Evolutionary conservation across 2,113 vertebrate genomes (phyloP).

Genomic region (Atrichornis clamosus): DNA sequence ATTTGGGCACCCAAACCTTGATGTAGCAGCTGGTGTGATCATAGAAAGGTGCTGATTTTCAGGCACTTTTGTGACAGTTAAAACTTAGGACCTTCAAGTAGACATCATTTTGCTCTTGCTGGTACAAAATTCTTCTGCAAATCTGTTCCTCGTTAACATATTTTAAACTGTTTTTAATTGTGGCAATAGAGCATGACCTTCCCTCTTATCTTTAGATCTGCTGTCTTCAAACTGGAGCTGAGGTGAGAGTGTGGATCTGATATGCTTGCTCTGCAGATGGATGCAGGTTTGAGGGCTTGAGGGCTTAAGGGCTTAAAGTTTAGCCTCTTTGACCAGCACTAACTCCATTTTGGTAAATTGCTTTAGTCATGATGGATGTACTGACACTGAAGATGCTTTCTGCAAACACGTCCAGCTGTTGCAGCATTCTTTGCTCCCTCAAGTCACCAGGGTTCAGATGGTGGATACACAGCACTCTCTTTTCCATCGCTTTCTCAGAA

Average conservation of each 20-base stretch:
- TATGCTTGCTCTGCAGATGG: not conserved
- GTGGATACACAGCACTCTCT: not conserved
- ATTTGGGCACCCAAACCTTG: not conserved
- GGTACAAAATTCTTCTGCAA: not conserved
- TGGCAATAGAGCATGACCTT: not conserved
- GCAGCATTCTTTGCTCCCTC: not conserved
- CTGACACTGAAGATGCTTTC: not conserved
- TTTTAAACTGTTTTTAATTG: conserved; percentile 14
- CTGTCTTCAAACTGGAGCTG: not conserved
- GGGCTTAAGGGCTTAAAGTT: not conserved
- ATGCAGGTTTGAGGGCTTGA: not conserved
- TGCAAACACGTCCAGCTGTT: not conserved
- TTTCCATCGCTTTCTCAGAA: not conserved
- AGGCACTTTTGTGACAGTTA: not conserved
- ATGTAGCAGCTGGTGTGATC: not conserved
- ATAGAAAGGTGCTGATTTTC: not conserved
- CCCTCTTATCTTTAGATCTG: not conserved
- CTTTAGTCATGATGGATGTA: not conserved
- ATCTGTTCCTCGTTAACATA: not conserved
- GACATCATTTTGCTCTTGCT: not conserved
- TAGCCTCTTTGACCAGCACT: not conserved
- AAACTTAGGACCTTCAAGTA: not conserved
- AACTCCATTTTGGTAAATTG: not conserved
- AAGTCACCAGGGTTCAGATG: not conserved
- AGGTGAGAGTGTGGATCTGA: not conserved